phyloP scores from a whole-genome alignment of 2,888 invertebrate species.

The Mamestra brassicae region DNA sequence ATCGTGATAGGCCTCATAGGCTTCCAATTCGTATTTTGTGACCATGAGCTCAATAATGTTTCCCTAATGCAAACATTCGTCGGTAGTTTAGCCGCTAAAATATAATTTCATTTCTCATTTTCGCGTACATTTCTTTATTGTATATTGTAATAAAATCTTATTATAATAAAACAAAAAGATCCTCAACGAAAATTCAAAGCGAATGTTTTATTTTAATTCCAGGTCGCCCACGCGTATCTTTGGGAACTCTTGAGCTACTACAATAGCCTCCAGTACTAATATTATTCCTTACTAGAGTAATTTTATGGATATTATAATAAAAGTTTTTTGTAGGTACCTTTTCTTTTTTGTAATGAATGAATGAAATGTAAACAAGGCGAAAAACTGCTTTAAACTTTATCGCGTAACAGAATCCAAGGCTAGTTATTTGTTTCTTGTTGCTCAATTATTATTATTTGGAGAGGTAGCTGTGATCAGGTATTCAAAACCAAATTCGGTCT shows the following conservation, averaged over 20 bases:
- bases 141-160: not conserved
- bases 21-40: too few relatives aligned
- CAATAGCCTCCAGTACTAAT: not conserved
- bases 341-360: slow-evolving; percentile 21
- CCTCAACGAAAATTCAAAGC: not conserved
- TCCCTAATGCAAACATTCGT: too few relatives aligned
- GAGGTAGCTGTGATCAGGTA: too few relatives aligned
- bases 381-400: not conserved
- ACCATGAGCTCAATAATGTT: too few relatives aligned
- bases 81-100: not conserved
- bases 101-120: not conserved
- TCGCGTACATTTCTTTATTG: not conserved
- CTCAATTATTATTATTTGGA: too few relatives aligned
- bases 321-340: not conserved
- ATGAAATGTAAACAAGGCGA: slow-evolving; percentile 18
- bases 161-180: not conserved
- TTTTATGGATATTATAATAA: not conserved
- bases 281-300: not conserved
- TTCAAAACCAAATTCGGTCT: too few relatives aligned
- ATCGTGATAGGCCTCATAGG: too few relatives aligned
- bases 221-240: not conserved
- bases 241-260: not conserved
- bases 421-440: not conserved
- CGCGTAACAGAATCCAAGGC: not conserved
- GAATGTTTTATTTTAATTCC: not conserved